Evolutionary conservation across 2,888 invertebrate genomes (phyloP).

Genomic region (Lochmaea crataegi): DNA sequence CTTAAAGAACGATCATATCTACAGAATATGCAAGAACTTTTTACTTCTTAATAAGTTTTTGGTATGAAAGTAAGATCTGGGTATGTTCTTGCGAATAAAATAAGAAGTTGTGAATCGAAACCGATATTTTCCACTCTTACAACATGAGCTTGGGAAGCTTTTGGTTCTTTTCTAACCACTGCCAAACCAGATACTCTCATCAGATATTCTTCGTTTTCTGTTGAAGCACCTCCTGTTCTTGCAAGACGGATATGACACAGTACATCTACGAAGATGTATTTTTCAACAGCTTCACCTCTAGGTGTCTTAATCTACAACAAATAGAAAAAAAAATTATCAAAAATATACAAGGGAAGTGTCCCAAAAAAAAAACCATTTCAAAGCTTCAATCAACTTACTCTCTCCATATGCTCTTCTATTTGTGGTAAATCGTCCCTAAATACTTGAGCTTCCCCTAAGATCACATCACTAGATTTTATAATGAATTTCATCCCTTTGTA

Average conservation of each 20-base stretch:
- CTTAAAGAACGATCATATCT: not conserved
- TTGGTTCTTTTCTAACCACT: slow-evolving; percentile 72
- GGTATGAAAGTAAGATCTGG: slow-evolving; percentile 75
- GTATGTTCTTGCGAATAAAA: slow-evolving; percentile 74
- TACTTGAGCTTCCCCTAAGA: slow-evolving; percentile 75
- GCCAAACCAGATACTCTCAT: slow-evolving; percentile 78
- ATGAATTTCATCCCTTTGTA: slow-evolving; percentile 75
- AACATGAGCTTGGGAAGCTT: slow-evolving; percentile 68
- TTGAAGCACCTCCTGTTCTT: slow-evolving; percentile 70
- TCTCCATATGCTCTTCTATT: slow-evolving; percentile 73
- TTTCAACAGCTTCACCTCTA: slow-evolving; percentile 68
- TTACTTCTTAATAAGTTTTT: slow-evolving; percentile 28
- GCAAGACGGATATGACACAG: slow-evolving; percentile 75
- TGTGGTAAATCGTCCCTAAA: slow-evolving; percentile 77
- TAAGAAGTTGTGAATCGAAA: slow-evolving; percentile 75
- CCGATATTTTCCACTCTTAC: slow-evolving; percentile 75
- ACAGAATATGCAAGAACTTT: not conserved
- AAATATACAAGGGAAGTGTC: not conserved
- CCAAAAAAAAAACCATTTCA: no score
- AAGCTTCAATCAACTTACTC: slow-evolving; percentile 59
- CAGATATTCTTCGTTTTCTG: slow-evolving; percentile 70
- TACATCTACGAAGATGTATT: slow-evolving; percentile 76
- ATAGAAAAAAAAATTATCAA: not conserved
- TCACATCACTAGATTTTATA: slow-evolving; percentile 70
- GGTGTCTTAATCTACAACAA: slow-evolving; percentile 57